A percentile compares a stretch with the other conserved stretches of the same genome.
phyloP scores from a whole-genome alignment of 2,113 vertebrate species.

The Apteryx mantelli region DNA sequence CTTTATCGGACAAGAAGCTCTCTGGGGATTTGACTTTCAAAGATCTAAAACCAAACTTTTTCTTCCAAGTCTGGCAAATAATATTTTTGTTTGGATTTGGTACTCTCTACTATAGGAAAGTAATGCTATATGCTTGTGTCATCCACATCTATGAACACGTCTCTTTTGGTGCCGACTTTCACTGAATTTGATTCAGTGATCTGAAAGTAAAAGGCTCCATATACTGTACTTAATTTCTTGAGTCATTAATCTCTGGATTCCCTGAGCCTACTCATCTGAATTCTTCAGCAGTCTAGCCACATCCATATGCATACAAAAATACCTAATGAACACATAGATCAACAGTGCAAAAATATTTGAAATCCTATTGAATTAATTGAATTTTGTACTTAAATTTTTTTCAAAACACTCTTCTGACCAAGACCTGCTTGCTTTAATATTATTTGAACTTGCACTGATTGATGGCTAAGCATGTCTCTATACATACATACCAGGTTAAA shows the following conservation, averaged over 20 bases:
- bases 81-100: background rate
- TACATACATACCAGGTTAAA: background rate
- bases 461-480: background rate
- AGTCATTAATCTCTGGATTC: background rate
- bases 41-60: background rate
- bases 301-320: background rate
- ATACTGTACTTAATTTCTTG: background rate
- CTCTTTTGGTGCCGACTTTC: background rate
- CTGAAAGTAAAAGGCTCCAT: background rate
- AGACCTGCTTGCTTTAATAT: background rate
- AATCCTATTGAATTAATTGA: background rate
- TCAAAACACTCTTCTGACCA: background rate
- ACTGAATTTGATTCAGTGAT: background rate
- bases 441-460: background rate
- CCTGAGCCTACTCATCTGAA: background rate
- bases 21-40: background rate
- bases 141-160: background rate
- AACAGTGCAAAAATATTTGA: background rate
- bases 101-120: background rate
- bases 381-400: background rate
- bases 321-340: background rate
- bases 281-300: background rate
- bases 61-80: background rate
- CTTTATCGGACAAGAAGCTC: background rate
- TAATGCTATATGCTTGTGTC: background rate